phyloP scores from a whole-genome alignment of 1,140 invertebrate species.

The Macrosteles quadrilineatus region DNA sequence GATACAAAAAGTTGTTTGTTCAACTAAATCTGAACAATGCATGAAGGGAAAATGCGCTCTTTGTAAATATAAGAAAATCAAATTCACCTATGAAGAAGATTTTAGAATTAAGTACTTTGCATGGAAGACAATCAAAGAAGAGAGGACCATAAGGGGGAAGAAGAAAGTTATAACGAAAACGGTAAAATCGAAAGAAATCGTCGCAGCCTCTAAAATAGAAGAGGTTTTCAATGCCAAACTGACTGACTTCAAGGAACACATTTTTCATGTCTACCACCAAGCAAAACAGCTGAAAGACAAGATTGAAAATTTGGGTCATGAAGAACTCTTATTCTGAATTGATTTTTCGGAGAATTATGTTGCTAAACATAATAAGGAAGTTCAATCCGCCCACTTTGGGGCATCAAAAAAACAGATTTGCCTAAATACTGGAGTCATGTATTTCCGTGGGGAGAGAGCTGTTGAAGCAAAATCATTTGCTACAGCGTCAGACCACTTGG shows the following conservation, averaged over 20 bases:
- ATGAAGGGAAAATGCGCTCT: neutral
- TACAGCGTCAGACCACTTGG: slow-evolving; percentile 5
- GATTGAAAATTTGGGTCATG: neutral
- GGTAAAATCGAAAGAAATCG: neutral
- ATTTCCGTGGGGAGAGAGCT: neutral
- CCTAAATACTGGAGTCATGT: slow-evolving; percentile 16
- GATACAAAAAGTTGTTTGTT: neutral
- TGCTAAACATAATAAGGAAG: slow-evolving; percentile 27
- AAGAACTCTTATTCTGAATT: slow-evolving; percentile 21
- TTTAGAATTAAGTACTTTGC: neutral
- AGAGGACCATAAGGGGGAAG: neutral
- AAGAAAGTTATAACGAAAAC: neutral
- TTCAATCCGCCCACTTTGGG: slow-evolving; percentile 32
- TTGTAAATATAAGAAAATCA: neutral
- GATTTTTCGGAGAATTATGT: slow-evolving; percentile 35
- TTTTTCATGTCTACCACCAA: neutral
- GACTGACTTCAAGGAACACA: neutral
- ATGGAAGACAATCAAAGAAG: neutral
- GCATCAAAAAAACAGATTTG: slow-evolving; percentile 29
- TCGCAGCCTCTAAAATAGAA: neutral
- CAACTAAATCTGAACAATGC: neutral
- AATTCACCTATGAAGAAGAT: neutral
- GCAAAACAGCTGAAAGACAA: neutral
- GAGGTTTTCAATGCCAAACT: neutral
- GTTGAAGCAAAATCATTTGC: slow-evolving; percentile 16